These are phyloP conservation scores for Mesaphorura yosii DNA, from an alignment of 1,140 invertebrate genomes.

Conservation along the genomic window DNA sequence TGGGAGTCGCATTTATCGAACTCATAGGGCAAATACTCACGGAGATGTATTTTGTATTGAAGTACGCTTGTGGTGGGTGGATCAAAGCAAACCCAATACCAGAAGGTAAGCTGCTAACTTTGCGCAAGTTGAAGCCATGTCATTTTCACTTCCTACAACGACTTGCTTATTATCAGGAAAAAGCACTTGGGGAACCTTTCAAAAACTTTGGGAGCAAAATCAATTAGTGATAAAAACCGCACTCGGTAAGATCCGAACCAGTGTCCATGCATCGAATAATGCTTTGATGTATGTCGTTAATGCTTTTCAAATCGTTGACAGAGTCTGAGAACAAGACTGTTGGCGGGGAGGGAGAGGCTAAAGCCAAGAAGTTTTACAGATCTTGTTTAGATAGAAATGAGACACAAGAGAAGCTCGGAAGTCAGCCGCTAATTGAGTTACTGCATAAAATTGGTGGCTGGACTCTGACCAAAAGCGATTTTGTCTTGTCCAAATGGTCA, in stretches of 20 bases:
- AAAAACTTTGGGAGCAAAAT: constrained; percentile 82
- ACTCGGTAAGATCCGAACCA: constrained; percentile 47
- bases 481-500: constrained; percentile 52
- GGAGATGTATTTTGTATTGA: constrained; percentile 35
- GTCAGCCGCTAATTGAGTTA: constrained; percentile 64
- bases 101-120: too few species aligned
- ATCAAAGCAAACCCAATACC: constrained; percentile 45
- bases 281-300: neutral
- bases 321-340: too few species aligned
- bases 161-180: too few species aligned
- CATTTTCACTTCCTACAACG: too few species aligned
- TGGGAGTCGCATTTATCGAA: neutral
- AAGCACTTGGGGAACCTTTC: constrained; percentile 92
- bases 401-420: constrained; percentile 69
- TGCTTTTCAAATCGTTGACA: too few species aligned
- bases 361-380: constrained; percentile 79
- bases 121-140: too few species aligned
- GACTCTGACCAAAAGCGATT: constrained; percentile 31
- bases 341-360: constrained; percentile 67
- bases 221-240: constrained; percentile 83
- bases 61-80: constrained; percentile 50
- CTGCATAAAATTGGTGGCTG: constrained; percentile 44
- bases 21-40: neutral
- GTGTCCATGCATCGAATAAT: neutral
- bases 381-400: constrained; percentile 89